Conservation (phyloP, 2,113 vertebrate species). For the Corydoras sp. region DNA sequence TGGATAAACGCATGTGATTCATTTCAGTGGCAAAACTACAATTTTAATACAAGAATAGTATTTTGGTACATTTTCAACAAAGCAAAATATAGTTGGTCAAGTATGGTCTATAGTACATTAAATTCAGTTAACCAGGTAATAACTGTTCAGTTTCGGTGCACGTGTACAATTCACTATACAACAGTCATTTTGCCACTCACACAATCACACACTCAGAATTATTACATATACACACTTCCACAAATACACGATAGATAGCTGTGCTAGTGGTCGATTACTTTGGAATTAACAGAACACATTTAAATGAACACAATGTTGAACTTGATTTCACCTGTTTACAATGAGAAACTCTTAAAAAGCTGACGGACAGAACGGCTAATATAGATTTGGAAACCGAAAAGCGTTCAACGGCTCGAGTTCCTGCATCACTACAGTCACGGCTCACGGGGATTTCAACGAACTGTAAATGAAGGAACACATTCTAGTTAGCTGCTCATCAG, state of each 20-base stretch:
- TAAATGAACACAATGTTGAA: not conserved
- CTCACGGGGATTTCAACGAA: too few species aligned
- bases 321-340: too few species aligned
- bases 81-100: slow-evolving; percentile 54
- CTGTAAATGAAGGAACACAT: too few species aligned
- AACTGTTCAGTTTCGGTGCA: slow-evolving; percentile 16
- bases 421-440: too few species aligned
- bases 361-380: not conserved
- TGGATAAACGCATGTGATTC: not conserved
- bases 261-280: not conserved
- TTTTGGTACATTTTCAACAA: slow-evolving; percentile 58
- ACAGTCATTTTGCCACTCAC: not conserved
- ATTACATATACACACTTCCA: not conserved
- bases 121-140: slow-evolving; percentile 51
- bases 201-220: slow-evolving; percentile 12
- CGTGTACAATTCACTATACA: not conserved
- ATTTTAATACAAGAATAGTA: slow-evolving; percentile 74
- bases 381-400: too few species aligned
- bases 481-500: too few species aligned
- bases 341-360: not conserved
- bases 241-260: not conserved
- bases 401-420: too few species aligned
- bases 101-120: slow-evolving; percentile 47
- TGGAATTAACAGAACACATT: not conserved
- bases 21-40: slow-evolving; percentile 35